A percentile compares a stretch with the other conserved stretches of the same genome.
These are phyloP conservation scores for Drosophila punjabiensis DNA, from an alignment of 1,140 invertebrate genomes.

Conservation along the genomic window DNA sequence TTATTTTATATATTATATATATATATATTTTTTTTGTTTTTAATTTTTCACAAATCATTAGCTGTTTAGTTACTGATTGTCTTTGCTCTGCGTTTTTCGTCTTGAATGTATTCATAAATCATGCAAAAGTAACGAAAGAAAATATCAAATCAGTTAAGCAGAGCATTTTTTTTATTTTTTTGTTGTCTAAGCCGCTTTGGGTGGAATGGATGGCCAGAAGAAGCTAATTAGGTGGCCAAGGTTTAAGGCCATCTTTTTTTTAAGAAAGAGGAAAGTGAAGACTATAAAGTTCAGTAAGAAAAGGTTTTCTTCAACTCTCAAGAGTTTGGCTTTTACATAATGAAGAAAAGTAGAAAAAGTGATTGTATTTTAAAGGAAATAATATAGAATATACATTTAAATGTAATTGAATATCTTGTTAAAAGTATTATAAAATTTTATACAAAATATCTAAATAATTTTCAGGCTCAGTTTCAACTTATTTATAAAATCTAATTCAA, in stretches of 20 bases:
- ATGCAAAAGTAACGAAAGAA: constrained; percentile 38
- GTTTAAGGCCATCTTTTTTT: constrained; percentile 26
- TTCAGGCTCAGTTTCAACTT: too few relatives aligned
- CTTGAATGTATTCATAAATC: constrained; percentile 48
- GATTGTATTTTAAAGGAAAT: background rate
- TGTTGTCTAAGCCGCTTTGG: constrained; percentile 13
- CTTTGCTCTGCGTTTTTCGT: background rate
- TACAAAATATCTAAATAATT: background rate
- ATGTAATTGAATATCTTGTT: background rate
- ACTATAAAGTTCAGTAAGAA: background rate
- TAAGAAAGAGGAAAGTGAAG: constrained; percentile 10
- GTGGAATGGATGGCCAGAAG: constrained; percentile 14
- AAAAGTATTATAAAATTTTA: background rate
- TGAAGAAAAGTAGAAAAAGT: background rate
- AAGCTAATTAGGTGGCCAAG: constrained; percentile 39
- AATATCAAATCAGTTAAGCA: constrained; percentile 37
- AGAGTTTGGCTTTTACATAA: background rate
- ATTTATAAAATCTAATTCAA: background rate
- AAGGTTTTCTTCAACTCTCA: background rate
- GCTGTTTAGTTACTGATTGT: constrained; percentile 6
- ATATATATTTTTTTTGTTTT: background rate
- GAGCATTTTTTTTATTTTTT: constrained; percentile 29
- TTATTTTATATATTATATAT: background rate
- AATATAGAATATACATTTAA: background rate
- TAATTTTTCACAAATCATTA: constrained; percentile 24